A percentile compares a stretch with the other conserved stretches of the same genome.
phyloP scores from a whole-genome alignment of 2,888 invertebrate genomes.

The Thecocarcelia acutangulata region DNA sequence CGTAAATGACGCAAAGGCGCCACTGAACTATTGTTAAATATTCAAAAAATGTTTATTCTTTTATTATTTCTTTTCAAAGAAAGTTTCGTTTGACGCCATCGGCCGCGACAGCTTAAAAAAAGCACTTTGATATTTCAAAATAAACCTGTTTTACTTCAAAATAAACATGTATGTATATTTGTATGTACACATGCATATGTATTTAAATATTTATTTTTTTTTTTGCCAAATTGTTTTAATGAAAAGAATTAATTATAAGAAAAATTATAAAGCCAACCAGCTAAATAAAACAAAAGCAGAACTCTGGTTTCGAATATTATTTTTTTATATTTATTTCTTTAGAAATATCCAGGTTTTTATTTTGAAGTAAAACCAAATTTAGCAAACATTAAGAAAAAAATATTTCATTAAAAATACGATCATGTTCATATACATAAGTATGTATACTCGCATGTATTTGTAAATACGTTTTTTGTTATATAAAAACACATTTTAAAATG shows the following conservation, averaged over 20 bases:
- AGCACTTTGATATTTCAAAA: constrained; percentile 12
- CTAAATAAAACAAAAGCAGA: too few relatives aligned
- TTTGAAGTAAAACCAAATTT: neutral
- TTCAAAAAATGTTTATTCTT: constrained; percentile 16
- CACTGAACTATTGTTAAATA: neutral
- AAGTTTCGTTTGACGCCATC: constrained; percentile 22
- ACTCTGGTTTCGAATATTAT: too few relatives aligned
- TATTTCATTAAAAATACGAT: neutral
- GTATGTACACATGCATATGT: too few relatives aligned
- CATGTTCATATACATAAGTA: neutral
- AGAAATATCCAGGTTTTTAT: constrained; percentile 5
- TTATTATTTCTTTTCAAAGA: constrained; percentile 24
- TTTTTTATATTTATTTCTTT: too few relatives aligned
- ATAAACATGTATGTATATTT: neutral
- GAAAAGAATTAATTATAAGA: constrained; percentile 27
- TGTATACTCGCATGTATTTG: neutral
- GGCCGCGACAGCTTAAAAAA: neutral
- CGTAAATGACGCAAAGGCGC: constrained; percentile 24
- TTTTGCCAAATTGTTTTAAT: constrained; percentile 14
- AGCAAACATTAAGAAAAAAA: neutral
- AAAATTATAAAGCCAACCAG: too few relatives aligned
- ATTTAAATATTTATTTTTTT: too few relatives aligned
- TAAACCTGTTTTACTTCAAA: constrained; percentile 25
- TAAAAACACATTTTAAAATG: neutral
- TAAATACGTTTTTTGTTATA: too few relatives aligned